Conservation (phyloP, 2,797 vertebrate species). For the Acridotheres tristis region DNA sequence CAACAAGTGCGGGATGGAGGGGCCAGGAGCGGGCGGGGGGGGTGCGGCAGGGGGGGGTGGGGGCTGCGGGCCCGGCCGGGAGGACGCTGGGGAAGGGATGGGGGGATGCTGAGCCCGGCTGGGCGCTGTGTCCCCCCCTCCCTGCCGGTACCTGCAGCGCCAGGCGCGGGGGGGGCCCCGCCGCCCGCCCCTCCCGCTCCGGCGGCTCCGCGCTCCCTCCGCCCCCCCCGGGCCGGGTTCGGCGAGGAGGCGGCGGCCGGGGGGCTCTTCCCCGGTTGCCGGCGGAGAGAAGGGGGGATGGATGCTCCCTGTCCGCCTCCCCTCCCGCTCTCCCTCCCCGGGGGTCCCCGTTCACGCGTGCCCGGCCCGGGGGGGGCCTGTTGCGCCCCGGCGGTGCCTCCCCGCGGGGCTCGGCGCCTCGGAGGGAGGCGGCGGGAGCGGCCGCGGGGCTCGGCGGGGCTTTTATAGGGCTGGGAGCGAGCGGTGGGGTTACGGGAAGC, state of each 20-base stretch:
- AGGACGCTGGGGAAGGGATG: neutral
- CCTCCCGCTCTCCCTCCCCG: neutral
- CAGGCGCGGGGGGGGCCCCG: neutral
- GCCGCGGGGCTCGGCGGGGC: neutral
- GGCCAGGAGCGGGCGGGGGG: neutral
- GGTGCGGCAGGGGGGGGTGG: neutral
- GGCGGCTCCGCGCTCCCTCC: neutral
- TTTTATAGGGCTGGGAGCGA: neutral
- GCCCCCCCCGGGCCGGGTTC: neutral
- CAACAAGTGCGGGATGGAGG: conserved; percentile 48
- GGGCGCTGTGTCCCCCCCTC: neutral
- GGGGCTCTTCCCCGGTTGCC: neutral
- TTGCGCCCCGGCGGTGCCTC: neutral
- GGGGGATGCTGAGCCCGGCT: neutral
- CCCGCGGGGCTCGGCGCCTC: neutral
- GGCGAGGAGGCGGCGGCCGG: neutral
- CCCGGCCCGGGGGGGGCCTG: neutral
- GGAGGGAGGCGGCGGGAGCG: neutral
- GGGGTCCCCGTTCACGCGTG: neutral
- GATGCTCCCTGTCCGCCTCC: neutral
- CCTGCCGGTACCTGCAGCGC: neutral
- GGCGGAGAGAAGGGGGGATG: neutral
- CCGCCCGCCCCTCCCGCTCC: neutral
- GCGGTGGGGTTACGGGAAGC: neutral
- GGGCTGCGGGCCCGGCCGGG: neutral